Percentiles rank a stretch among this genome's conserved stretches.
Conservation (phyloP, 2,888 invertebrate species). For the Hofmannophila pseudospretella region DNA sequence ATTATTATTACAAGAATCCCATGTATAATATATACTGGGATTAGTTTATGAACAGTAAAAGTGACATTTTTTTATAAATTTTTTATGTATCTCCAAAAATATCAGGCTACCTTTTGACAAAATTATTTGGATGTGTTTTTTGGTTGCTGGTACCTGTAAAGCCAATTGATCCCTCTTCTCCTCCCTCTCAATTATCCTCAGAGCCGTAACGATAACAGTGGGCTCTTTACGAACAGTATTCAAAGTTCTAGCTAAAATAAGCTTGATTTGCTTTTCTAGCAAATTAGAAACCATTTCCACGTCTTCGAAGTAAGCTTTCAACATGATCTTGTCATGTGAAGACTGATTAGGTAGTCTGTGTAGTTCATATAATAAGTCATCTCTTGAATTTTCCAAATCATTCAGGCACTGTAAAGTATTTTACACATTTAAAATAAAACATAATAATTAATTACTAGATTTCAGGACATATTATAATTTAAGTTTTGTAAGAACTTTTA, state of each 20-base stretch:
- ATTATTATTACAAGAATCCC: no score
- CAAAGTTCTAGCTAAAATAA: conserved; percentile 92
- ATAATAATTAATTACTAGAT: neutral
- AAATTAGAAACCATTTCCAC: conserved; percentile 93
- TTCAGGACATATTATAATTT: no score
- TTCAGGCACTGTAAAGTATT: conserved; percentile 83
- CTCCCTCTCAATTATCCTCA: conserved; percentile 97
- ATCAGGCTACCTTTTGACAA: no score
- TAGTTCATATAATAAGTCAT: conserved; percentile 95
- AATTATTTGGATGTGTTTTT: no score
- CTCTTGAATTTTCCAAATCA: conserved; percentile 97
- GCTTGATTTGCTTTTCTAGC: conserved; percentile 93
- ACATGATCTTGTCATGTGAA: conserved; percentile 91
- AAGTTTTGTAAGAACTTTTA: no score
- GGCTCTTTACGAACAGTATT: conserved; percentile 97
- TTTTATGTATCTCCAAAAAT: no score
- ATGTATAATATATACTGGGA: no score
- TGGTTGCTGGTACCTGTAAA: conserved; percentile 70
- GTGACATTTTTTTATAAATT: no score
- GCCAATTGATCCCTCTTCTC: conserved; percentile 96
- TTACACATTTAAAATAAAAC: conserved; percentile 11
- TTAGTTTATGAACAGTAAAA: no score
- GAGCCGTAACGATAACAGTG: conserved; percentile 95
- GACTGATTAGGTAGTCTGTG: conserved; percentile 95
- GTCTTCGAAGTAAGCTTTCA: conserved; percentile 97